phyloP scores from a whole-genome alignment of 2,888 invertebrate genomes.

The Himalopsyche kuldschensis region DNA sequence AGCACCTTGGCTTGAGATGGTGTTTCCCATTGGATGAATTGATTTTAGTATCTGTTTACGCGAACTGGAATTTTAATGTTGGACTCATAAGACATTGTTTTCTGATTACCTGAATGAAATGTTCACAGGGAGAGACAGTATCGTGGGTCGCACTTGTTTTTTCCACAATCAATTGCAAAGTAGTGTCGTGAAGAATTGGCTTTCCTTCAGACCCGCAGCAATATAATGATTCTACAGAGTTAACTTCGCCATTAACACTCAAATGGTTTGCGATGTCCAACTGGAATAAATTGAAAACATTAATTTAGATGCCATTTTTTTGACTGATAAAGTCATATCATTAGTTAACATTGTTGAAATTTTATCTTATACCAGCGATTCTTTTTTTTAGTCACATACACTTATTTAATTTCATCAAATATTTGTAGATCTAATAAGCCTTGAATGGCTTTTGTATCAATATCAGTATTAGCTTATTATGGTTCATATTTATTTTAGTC shows the following conservation, averaged over 20 bases:
- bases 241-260: conserved; percentile 43
- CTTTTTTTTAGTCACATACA: background rate
- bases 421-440: too few relatives aligned
- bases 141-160: conserved; percentile 45
- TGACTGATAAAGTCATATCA: background rate
- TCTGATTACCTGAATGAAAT: conserved; percentile 25
- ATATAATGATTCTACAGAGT: conserved; percentile 69
- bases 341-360: background rate
- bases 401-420: background rate
- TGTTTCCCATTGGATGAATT: too few relatives aligned
- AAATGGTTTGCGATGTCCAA: conserved; percentile 51
- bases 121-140: conserved; percentile 16
- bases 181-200: conserved; percentile 88
- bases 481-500: too few relatives aligned
- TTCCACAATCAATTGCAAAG: conserved; percentile 70
- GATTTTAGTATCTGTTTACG: too few relatives aligned
- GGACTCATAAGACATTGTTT: background rate
- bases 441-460: background rate
- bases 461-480: background rate
- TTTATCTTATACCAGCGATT: background rate
- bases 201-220: conserved; percentile 73
- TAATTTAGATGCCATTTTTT: background rate
- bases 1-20: too few relatives aligned
- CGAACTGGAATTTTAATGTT: too few relatives aligned
- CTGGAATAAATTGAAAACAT: conserved; percentile 42